phyloP scores from a whole-genome alignment of 2,113 vertebrate species.

The Mohoua ochrocephala region DNA sequence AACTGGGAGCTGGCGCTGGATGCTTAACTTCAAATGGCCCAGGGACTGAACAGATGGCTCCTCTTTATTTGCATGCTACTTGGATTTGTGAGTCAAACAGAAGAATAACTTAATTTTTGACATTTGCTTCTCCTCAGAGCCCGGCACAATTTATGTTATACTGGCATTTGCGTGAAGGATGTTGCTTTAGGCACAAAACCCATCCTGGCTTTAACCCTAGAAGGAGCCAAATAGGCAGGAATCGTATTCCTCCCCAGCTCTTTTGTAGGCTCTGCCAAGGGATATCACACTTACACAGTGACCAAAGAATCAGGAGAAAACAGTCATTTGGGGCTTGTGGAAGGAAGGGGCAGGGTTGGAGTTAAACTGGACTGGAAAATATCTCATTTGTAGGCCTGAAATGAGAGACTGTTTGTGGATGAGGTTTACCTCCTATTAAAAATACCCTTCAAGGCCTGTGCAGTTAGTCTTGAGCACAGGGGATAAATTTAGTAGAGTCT shows the following conservation, averaged over 20 bases:
- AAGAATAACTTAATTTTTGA: conserved; percentile 68
- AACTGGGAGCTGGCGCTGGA: conserved; percentile 1
- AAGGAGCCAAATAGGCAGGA: conserved; percentile 34
- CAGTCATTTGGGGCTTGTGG: conserved; percentile 62
- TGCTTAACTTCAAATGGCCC: conserved; percentile 44
- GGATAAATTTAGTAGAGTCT: conserved; percentile 48
- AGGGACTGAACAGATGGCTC: conserved; percentile 64
- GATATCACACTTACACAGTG: conserved; percentile 49
- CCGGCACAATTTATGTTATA: conserved; percentile 32
- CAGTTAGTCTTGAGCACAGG: neutral
- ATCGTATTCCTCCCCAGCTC: neutral
- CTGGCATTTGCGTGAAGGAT: conserved; percentile 62
- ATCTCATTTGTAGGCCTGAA: conserved; percentile 51
- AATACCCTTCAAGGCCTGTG: conserved; percentile 33
- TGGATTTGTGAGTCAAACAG: conserved; percentile 60
- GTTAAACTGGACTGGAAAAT: conserved; percentile 53
- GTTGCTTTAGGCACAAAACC: conserved; percentile 64
- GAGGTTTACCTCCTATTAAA: conserved; percentile 64
- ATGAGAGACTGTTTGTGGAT: conserved; percentile 43
- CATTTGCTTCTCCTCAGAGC: conserved; percentile 65
- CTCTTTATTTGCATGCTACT: conserved; percentile 64
- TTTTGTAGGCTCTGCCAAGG: conserved; percentile 35
- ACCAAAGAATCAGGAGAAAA: conserved; percentile 63
- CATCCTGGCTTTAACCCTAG: conserved; percentile 53
- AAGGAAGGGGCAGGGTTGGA: conserved; percentile 57